A percentile compares a stretch with the other conserved stretches of the same genome.
phyloP scores from a whole-genome alignment of 1,140 invertebrate species.

The Eriocheir sinensis region DNA sequence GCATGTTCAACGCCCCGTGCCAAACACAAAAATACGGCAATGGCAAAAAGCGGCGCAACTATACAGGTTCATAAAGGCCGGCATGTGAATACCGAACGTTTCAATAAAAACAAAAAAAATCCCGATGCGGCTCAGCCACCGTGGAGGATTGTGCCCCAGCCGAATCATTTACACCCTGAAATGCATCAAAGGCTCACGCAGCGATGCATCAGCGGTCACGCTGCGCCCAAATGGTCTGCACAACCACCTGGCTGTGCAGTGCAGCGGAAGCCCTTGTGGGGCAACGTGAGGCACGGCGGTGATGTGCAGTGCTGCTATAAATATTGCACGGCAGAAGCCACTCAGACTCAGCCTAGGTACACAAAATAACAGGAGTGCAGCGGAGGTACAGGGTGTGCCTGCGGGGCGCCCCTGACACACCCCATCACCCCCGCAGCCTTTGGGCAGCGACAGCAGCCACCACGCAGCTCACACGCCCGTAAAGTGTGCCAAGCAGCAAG shows the following conservation, averaged over 20 bases:
- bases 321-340: not conserved
- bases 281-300: no score
- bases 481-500: not conserved
- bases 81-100: not conserved
- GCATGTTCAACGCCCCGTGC: not conserved
- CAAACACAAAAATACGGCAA: not conserved
- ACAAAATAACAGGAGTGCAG: no score
- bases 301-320: not conserved
- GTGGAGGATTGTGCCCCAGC: not conserved
- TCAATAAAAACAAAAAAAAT: slow-evolving; percentile 7
- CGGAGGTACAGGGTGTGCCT: no score
- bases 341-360: not conserved
- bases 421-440: not conserved
- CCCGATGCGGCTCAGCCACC: not conserved
- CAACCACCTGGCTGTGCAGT: not conserved
- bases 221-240: not conserved
- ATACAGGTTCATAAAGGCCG: not conserved
- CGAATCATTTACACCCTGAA: not conserved
- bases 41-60: not conserved
- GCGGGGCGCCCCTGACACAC: not conserved
- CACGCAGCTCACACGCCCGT: not conserved
- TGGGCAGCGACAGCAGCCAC: not conserved
- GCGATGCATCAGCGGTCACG: no score
- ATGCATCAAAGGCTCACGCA: not conserved
- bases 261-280: not conserved